Conservation (phyloP, 1,140 invertebrate genomes). For the Drosophila jambulina region DNA sequence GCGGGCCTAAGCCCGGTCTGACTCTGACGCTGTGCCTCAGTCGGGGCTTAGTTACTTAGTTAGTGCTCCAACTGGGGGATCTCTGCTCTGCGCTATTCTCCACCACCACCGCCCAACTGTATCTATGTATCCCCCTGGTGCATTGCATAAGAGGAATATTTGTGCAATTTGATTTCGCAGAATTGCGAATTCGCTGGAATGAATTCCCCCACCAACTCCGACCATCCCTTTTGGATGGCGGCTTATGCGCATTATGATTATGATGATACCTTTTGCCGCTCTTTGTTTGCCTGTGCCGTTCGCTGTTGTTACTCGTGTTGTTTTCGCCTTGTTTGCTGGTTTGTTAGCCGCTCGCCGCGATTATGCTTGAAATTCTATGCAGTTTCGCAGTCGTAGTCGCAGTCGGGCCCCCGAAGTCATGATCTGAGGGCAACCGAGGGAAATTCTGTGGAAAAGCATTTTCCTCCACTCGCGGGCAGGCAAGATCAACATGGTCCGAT, state of each 20-base stretch:
- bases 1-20: not conserved
- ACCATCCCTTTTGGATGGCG: constrained; percentile 34
- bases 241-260: constrained; percentile 83
- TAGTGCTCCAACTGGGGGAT: constrained; percentile 71
- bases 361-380: constrained; percentile 81
- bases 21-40: constrained; percentile 3
- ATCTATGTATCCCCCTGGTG: constrained; percentile 37
- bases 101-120: not conserved
- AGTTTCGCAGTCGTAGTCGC: constrained; percentile 35
- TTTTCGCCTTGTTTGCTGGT: constrained; percentile 83
- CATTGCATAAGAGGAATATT: constrained; percentile 83
- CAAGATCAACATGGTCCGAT: constrained; percentile 82
- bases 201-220: constrained; percentile 46
- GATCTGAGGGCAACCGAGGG: constrained; percentile 71
- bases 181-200: constrained; percentile 84
- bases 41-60: constrained; percentile 70
- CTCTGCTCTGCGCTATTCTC: constrained; percentile 39
- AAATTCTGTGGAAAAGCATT: constrained; percentile 77
- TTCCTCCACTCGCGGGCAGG: constrained; percentile 26
- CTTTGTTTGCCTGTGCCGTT: constrained; percentile 52
- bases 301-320: constrained; percentile 62
- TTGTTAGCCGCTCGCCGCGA: constrained; percentile 77
- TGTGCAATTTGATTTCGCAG: constrained; percentile 84
- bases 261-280: constrained; percentile 71
- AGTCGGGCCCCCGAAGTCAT: constrained; percentile 63